Evolutionary conservation across 2,797 vertebrate species (phyloP).

Genomic region (Paratrypauchen microcephalus): DNA sequence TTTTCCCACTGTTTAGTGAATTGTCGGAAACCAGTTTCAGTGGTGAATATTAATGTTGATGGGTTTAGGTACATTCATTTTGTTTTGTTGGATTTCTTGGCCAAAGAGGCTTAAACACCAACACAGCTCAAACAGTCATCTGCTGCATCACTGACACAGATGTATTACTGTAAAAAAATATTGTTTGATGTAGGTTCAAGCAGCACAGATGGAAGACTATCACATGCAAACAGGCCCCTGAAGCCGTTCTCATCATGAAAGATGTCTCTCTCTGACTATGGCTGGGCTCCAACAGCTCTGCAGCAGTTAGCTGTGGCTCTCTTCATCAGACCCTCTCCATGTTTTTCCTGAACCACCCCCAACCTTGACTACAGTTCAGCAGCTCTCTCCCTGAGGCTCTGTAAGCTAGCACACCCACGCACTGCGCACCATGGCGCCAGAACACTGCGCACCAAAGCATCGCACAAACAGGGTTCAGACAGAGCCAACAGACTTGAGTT

Average conservation of each 20-base stretch:
- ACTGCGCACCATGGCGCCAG: slow-evolving; percentile 58
- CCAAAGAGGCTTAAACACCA: slow-evolving; percentile 47
- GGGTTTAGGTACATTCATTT: slow-evolving; percentile 2
- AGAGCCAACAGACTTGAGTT: slow-evolving; percentile 55
- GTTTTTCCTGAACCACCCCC: slow-evolving; percentile 37
- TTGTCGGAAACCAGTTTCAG: slow-evolving; percentile 4
- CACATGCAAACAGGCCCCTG: slow-evolving; percentile 50
- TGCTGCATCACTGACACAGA: slow-evolving; percentile 23
- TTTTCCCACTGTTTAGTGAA: background rate
- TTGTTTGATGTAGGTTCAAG: slow-evolving; percentile 42
- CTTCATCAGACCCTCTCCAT: slow-evolving; percentile 29
- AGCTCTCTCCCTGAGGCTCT: slow-evolving; percentile 62
- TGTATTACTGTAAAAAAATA: slow-evolving; percentile 32
- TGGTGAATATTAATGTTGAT: slow-evolving; percentile 19
- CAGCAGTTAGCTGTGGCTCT: slow-evolving; percentile 39
- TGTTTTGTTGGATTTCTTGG: slow-evolving; percentile 22
- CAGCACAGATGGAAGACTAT: slow-evolving; percentile 54
- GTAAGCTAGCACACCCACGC: slow-evolving; percentile 66
- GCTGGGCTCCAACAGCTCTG: slow-evolving; percentile 49
- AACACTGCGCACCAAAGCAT: slow-evolving; percentile 58
- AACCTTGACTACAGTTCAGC: slow-evolving; percentile 53
- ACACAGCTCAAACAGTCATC: slow-evolving; percentile 44
- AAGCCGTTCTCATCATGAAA: slow-evolving; percentile 52
- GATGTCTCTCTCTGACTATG: slow-evolving; percentile 45
- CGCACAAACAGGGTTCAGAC: slow-evolving; percentile 50